Base-by-base conservation (phyloP, 2,113 vertebrate genomes). In the Pleuronectes platessa region DNA sequence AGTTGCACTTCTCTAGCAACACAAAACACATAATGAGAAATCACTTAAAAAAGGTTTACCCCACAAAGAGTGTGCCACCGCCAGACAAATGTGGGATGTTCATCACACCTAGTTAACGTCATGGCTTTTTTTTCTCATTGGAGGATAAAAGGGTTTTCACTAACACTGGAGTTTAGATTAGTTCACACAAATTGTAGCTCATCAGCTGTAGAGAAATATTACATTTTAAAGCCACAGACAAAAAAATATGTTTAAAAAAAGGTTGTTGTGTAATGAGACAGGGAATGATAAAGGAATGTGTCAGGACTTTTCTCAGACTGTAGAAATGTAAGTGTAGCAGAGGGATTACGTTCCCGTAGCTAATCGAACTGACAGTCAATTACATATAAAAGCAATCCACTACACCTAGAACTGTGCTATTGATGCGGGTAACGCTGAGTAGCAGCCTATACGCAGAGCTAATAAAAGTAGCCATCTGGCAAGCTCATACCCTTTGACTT, bases 21-120 rank as follows among this genome's bases (percentile, higher is more conserved):
- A 54, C 54, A 59, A 21, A 63, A 0, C 15, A 21, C 24, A 26
- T 64, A 68, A 71, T 26, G 14, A 60, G 55, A 71, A 72, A 61
- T 64, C 42, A 49, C 59, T 18, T 35, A 72, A 21, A 31, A 31
- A 42, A 27, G 24, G 10, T 74, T 78, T 66, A 49, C 27, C 35
- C 23, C 7, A 14, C 17, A 37, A 24, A 58, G 5, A 42, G 61
- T n/a, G 0, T 2, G 53, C 17, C 53, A 12, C 12, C 15, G 2
- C n/a, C 11, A 2, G 8, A 24, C 42, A 63, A 71, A 71, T 18
- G 49, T 42, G 35, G 49, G 24, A 45, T 54, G 56, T n/a, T 71
- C 40, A 62, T 83, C 15, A 53, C 56, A 20, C 68, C 42, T 15
- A 7, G 23, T 47, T 64, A 40, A 69, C 35, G 55, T 35, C 61